A percentile compares a stretch with the other conserved stretches of the same genome.
These are phyloP conservation scores for Noctilio leporinus DNA, from an alignment of 2,113 vertebrate species.

Conservation along the genomic window DNA sequence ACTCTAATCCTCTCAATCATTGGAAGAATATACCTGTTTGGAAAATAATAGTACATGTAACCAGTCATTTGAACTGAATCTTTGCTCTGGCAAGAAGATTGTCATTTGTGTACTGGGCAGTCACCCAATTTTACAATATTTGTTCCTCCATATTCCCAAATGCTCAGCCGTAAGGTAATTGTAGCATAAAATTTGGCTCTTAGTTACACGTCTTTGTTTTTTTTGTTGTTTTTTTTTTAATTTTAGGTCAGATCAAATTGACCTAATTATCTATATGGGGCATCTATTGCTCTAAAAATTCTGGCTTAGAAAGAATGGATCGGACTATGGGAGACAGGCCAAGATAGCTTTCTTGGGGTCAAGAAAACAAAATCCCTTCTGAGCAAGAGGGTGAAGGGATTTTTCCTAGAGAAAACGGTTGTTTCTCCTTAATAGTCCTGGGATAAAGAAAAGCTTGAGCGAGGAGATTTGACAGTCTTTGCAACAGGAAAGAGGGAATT, in stretches of 20 bases:
- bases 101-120: neutral
- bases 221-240: neutral
- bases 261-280: conserved; percentile 34
- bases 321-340: neutral
- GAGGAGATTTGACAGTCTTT: neutral
- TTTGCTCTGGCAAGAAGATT: neutral
- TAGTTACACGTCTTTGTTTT: neutral
- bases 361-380: neutral
- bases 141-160: neutral
- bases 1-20: neutral
- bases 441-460: neutral
- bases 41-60: conserved; percentile 1
- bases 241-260: conserved; percentile 38
- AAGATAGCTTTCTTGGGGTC: neutral
- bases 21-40: neutral
- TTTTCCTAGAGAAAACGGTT: neutral
- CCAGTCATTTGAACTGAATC: conserved; percentile 17
- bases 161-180: neutral
- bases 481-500: neutral
- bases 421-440: neutral
- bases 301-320: conserved; percentile 18
- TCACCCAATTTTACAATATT: neutral
- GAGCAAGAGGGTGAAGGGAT: neutral
- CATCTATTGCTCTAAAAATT: conserved; percentile 35
- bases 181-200: neutral